Evolutionary conservation across 2,113 vertebrate genomes (phyloP), one percentile per base, ranked within the genome.

Genomic region (Salvelinus alpinus): DNA sequence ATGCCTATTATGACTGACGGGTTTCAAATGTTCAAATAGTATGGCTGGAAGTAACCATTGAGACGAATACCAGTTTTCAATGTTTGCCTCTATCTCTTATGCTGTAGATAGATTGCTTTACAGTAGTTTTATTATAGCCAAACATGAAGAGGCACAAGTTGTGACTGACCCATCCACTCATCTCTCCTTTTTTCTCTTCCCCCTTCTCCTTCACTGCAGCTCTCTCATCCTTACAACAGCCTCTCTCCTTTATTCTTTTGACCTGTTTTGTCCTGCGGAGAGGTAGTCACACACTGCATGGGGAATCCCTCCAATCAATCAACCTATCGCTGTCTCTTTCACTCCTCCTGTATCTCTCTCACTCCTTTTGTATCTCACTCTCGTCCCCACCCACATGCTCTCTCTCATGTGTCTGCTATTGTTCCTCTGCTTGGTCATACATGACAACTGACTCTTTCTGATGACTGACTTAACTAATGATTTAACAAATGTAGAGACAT

Each of bases 241-340:
- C 96, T 99, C 86, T 98, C 97, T 91, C 97, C 97, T 91, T 99
- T 98, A 94, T 97, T 98, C 92, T 99, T 99, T 96, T 99, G 96
- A 99, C 91, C 84, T 93, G 87, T 85, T 51, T 78, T 73, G 83
- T 76, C 91, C 89, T 59, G 71, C 69, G 83, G 79, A 95, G 87
- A 97, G 96, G 96, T 99, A 98, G 95, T 47, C 76, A 73, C 76
- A 72, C 85, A 73, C 87, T 99, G 96, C 88, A 77, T 89, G 89
- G 75, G 80, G 80, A 83, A 80, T 86, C 64, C 29, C 70, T 87
- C 64, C 22, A 29, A 11, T 75, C 64, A 62, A 71, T 47, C 62
- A 22, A 34, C 22, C 38, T 71, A 4, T 98, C 91, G 83, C 93
- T 7, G 1, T 34, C 34, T 34, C 34, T 7, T 34, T 34, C 34